A percentile compares a stretch with the other conserved stretches of the same genome.
These are phyloP conservation scores for Onychorhynchus coronatus DNA, from an alignment of 2,113 vertebrate species.

Conservation along the genomic window DNA sequence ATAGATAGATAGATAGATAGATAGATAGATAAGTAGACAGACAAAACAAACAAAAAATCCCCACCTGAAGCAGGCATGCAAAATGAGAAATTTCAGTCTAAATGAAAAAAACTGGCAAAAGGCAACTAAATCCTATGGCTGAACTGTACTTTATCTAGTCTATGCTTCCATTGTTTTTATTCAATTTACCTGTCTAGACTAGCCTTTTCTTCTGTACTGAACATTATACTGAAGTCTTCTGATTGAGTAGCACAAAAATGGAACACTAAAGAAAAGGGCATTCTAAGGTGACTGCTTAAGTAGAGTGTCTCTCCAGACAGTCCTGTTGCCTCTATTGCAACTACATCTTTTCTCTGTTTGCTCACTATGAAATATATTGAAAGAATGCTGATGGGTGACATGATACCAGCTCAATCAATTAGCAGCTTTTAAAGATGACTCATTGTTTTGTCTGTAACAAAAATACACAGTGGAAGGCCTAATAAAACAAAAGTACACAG, in stretches of 20 bases:
- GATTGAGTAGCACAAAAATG: neutral
- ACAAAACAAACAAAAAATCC: neutral
- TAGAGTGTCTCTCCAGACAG: neutral
- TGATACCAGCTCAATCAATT: constrained; percentile 1
- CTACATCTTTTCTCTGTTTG: neutral
- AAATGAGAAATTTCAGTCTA: neutral
- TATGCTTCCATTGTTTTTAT: neutral
- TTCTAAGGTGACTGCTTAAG: neutral
- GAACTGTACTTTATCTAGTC: neutral
- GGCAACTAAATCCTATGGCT: neutral
- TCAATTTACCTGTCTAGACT: neutral
- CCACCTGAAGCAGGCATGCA: neutral
- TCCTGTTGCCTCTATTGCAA: neutral
- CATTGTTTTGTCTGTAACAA: constrained; percentile 43
- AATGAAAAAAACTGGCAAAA: neutral
- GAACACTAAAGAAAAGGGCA: neutral
- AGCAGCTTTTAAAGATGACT: constrained; percentile 43
- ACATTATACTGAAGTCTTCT: neutral
- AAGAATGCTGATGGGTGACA: neutral
- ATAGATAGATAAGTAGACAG: neutral
- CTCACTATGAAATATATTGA: neutral
- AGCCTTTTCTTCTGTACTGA: neutral
- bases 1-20: no score
- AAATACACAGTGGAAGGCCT: constrained; percentile 1
- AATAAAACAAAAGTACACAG: constrained; percentile 29